A percentile compares a stretch with the other conserved stretches of the same genome.
These are phyloP conservation scores for Cristatella mucedo DNA, from an alignment of 2,888 invertebrate genomes.

Conservation along the genomic window DNA sequence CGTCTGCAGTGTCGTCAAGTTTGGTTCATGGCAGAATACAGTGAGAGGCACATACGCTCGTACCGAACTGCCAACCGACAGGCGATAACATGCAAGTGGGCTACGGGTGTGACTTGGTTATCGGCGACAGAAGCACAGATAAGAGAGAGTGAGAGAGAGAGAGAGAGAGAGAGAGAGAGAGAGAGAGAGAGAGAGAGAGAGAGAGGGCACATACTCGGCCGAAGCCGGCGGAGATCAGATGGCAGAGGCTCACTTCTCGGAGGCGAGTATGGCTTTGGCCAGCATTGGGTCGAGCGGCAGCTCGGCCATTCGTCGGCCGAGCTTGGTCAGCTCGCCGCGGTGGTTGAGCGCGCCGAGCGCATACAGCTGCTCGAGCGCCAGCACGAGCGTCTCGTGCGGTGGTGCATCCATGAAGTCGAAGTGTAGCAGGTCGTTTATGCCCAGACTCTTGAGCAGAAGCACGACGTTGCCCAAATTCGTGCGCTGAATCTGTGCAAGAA, in stretches of 20 bases:
- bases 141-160: too few species aligned
- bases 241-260: slow-evolving; percentile 85
- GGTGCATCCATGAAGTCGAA: slow-evolving; percentile 98
- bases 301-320: slow-evolving; percentile 95
- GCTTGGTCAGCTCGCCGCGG: slow-evolving; percentile 85
- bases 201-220: too few species aligned
- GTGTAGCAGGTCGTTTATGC: slow-evolving; percentile 89
- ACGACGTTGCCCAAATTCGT: slow-evolving; percentile 96
- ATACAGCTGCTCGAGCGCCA: slow-evolving; percentile 90
- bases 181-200: too few species aligned
- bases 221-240: too few species aligned
- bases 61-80: too few species aligned
- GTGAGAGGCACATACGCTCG: too few species aligned
- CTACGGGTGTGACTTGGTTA: too few species aligned
- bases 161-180: too few species aligned
- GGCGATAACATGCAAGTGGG: too few species aligned
- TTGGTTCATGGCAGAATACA: too few species aligned
- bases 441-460: slow-evolving; percentile 81
- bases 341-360: slow-evolving; percentile 94
- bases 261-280: slow-evolving; percentile 91
- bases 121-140: too few species aligned
- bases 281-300: slow-evolving; percentile 98
- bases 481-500: slow-evolving; percentile 55
- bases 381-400: slow-evolving; percentile 45
- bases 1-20: too few species aligned